phyloP scores from a whole-genome alignment of 2,113 vertebrate genomes.

The Columba livia region DNA sequence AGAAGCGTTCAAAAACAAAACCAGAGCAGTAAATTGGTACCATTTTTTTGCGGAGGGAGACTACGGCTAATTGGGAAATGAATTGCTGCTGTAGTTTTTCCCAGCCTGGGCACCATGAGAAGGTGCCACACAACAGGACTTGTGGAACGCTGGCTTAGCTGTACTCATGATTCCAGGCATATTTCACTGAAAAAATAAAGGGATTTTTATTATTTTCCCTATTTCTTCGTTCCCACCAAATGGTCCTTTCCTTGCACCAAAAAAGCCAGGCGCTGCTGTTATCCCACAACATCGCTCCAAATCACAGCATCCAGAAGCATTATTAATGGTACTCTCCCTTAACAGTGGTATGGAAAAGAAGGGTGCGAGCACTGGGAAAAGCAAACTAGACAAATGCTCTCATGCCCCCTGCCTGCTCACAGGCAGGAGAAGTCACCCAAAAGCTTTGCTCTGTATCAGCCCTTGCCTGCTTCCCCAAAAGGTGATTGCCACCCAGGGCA shows the following conservation, averaged over 20 bases:
- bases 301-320: not conserved
- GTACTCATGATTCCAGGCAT: not conserved
- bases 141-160: not conserved
- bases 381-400: not conserved
- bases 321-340: not conserved
- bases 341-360: not conserved
- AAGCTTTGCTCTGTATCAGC: not conserved
- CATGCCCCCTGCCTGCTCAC: fast-evolving
- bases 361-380: not conserved
- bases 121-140: not conserved
- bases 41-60: not conserved
- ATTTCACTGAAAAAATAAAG: not conserved
- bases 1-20: not conserved
- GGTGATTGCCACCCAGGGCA: fast-evolving
- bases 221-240: not conserved
- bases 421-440: not conserved
- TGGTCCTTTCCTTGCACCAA: not conserved
- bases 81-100: not conserved
- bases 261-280: not conserved
- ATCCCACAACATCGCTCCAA: not conserved
- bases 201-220: not conserved
- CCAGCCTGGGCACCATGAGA: not conserved
- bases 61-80: not conserved
- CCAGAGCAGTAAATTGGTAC: not conserved
- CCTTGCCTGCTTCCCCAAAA: too few relatives aligned